Evolutionary conservation across 2,797 vertebrate species (phyloP).

Genomic region (Sebastes iracundus): DNA sequence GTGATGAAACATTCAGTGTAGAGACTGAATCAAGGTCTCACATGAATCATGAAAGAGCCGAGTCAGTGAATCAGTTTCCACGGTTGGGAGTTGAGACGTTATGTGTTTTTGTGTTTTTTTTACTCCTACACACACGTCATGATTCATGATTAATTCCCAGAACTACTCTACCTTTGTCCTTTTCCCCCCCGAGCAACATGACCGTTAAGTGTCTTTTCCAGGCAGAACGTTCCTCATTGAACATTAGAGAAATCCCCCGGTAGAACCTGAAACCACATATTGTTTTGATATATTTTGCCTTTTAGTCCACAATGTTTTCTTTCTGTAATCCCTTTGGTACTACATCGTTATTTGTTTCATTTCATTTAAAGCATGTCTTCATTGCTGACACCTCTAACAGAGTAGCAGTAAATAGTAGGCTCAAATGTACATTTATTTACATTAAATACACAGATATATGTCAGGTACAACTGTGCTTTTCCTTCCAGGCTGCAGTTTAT

Average conservation of each 20-base stretch:
- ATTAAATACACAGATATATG: neutral
- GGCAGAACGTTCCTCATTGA: neutral
- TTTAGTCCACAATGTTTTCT: neutral
- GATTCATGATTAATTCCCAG: neutral
- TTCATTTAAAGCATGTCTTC: neutral
- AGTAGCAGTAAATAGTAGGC: neutral
- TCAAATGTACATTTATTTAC: neutral
- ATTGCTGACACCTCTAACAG: neutral
- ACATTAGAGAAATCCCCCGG: neutral
- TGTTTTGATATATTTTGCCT: neutral
- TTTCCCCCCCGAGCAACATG: neutral
- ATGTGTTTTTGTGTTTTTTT: neutral
- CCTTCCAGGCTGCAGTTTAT: neutral
- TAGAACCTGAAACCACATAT: neutral
- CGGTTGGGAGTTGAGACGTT: neutral
- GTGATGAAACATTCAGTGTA: no score
- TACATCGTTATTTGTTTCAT: neutral
- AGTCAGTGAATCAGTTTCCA: slow-evolving; percentile 4
- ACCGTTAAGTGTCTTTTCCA: neutral
- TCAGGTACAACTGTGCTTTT: neutral
- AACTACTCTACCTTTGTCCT: neutral
- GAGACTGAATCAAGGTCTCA: neutral
- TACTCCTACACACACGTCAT: neutral
- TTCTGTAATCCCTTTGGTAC: neutral
- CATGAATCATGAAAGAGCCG: neutral